Base-by-base conservation (phyloP, 2,113 vertebrate species). In the Ondatra zibethicus region DNA sequence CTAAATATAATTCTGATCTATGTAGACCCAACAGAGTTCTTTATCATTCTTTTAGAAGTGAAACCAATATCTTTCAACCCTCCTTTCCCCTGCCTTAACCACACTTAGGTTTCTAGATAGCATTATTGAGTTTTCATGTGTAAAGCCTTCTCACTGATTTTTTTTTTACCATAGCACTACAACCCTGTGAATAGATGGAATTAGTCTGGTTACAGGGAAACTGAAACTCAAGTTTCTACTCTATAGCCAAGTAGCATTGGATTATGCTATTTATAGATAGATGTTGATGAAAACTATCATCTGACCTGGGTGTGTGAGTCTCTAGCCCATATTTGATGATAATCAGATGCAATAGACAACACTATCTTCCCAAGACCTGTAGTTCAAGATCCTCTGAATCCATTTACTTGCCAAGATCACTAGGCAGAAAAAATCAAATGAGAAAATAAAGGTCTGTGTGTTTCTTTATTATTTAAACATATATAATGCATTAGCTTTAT, bases 401-500 rank as follows among this genome's bases (percentile, higher is more conserved):
- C 75, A 81, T 4, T 88, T 90, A 45, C 27, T 95, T 31, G 13
- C 50, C 66, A 91, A 93, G 19, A 6, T 88, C 39, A 88, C 55
- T 47, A 4, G 95, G 3, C 10, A 63, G 7, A 94, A 72, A 89
- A 42, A 3, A 70, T 42, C 13, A 90, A 86, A 77, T 17, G 47
- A 88, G 31, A 90, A 84, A 90, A 87, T 27, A 1, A 70, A 88
- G 6, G 7, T 90, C 84, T 55, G 31, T 63, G 13, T 92, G 47
- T 45, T 58, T 75, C 29, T 82, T 85, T 92, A 17, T 68, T 88
- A 86, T 94, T 95, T 84, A 61, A 66, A 84, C n/a, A 58, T 8
- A 55, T 58, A 55, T 17, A 31, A 75, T 55, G 2, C 23, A 4
- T 84, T 72, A 91, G 3, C 4, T 47, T 77, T 95, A 97, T 96